These are phyloP conservation scores for Trichogramma pretiosum DNA, from an alignment of 1,140 invertebrate genomes.

Conservation along the genomic window DNA sequence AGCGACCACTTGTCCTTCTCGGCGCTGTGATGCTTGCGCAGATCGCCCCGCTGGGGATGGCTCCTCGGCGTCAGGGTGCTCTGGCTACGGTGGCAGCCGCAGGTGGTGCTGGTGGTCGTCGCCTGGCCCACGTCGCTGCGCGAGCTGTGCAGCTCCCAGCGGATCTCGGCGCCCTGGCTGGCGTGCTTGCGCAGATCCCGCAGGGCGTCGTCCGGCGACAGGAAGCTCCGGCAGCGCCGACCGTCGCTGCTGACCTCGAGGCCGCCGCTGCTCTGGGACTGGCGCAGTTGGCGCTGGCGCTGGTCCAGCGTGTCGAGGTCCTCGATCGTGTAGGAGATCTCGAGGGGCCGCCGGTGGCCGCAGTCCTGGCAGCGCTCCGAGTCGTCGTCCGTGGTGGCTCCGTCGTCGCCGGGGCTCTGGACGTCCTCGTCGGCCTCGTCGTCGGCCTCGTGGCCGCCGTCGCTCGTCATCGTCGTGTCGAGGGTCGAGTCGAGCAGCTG, in stretches of 20 bases:
- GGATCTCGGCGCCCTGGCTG: slow-evolving; percentile 36
- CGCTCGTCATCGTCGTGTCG: slow-evolving; percentile 8
- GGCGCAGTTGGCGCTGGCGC: slow-evolving; percentile 29
- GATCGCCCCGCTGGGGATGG: slow-evolving; percentile 32
- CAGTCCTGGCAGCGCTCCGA: slow-evolving; percentile 28
- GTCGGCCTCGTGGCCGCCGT: slow-evolving; percentile 2
- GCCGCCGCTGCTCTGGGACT: slow-evolving; percentile 31
- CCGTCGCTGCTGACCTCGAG: slow-evolving; percentile 22
- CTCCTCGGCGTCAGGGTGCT: slow-evolving; percentile 13
- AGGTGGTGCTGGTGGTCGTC: slow-evolving; percentile 24
- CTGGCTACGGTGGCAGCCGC: slow-evolving; percentile 28
- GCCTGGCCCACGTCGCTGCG: slow-evolving; percentile 37
- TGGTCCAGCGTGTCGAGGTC: slow-evolving; percentile 37
- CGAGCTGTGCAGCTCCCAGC: slow-evolving; percentile 39
- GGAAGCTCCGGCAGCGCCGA: slow-evolving; percentile 24
- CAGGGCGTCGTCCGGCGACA: slow-evolving; percentile 38
- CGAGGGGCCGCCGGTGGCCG: slow-evolving; percentile 29
- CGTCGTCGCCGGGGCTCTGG: slow-evolving; percentile 19
- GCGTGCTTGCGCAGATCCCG: slow-evolving; percentile 31
- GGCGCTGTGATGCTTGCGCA: slow-evolving; percentile 41
- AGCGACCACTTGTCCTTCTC: slow-evolving; percentile 41
- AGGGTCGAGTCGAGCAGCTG: slow-evolving; percentile 19
- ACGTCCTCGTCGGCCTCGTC: slow-evolving; percentile 13
- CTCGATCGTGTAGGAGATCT: slow-evolving; percentile 40
- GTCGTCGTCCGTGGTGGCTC: slow-evolving; percentile 13